These are phyloP conservation scores for Mythimna vitellina DNA, from an alignment of 2,888 invertebrate genomes.

Conservation along the genomic window DNA sequence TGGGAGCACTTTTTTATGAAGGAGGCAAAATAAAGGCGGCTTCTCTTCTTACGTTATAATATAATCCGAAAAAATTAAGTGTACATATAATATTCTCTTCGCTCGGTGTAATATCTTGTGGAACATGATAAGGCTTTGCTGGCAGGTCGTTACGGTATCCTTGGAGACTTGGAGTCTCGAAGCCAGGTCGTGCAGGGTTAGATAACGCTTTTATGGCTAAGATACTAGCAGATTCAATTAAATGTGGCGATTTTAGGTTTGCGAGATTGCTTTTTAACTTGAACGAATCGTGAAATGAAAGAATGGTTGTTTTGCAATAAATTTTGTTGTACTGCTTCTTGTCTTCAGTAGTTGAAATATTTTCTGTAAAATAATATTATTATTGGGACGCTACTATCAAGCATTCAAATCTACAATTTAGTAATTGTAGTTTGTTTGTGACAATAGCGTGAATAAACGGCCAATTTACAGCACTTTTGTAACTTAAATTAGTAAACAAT, in stretches of 20 bases:
- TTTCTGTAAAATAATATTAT: neutral
- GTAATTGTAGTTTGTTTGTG: neutral
- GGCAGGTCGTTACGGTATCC: constrained; percentile 53
- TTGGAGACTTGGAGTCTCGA: constrained; percentile 51
- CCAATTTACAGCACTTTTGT: neutral
- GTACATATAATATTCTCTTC: constrained; percentile 49
- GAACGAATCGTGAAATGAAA: constrained; percentile 31
- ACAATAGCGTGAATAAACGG: neutral
- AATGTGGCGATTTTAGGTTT: constrained; percentile 38
- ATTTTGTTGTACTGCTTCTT: neutral
- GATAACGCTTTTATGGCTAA: constrained; percentile 52
- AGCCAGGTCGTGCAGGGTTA: constrained; percentile 34
- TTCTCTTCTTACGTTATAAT: constrained; percentile 43
- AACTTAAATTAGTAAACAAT: neutral
- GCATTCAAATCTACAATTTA: neutral
- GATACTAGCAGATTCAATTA: constrained; percentile 58
- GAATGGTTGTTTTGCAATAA: constrained; percentile 21
- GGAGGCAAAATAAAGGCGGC: constrained; percentile 24
- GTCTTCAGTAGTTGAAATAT: neutral
- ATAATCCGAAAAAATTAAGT: constrained; percentile 51
- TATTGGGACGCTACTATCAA: too few species aligned
- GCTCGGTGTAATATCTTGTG: constrained; percentile 39
- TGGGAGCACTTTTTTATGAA: constrained; percentile 39
- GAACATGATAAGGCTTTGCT: constrained; percentile 59
- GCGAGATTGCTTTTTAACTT: constrained; percentile 30